Conservation (phyloP, 64 coral and sea anemone species). For the Cladopsammia gracilis region DNA sequence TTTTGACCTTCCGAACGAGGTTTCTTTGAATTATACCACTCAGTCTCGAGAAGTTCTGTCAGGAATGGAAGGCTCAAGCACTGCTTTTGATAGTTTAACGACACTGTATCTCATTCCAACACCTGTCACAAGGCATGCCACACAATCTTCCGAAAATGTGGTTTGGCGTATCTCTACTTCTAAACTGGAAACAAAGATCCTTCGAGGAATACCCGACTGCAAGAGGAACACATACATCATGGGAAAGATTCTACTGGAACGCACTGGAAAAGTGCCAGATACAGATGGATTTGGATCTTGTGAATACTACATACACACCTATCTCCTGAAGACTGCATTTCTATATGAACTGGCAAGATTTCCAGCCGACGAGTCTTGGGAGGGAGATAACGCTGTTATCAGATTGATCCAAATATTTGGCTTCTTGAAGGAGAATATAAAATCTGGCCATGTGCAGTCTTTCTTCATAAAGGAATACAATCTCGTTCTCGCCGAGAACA, state of each 20-base stretch:
- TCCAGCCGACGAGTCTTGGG: conserved; percentile 19
- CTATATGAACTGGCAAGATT: conserved; percentile 50
- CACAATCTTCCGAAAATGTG: background rate
- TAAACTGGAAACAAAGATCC: conserved; percentile 42
- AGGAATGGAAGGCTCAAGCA: background rate
- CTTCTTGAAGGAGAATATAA: conserved; percentile 18
- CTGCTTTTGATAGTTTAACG: background rate
- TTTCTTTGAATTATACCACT: background rate
- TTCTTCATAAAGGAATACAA: conserved; percentile 49
- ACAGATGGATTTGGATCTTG: conserved; percentile 17
- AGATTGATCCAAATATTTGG: conserved; percentile 27
- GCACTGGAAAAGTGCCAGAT: conserved; percentile 28
- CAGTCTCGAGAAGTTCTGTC: background rate
- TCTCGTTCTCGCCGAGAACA: conserved; percentile 33
- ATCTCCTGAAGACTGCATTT: conserved; percentile 49
- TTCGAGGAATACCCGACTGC: conserved; percentile 35
- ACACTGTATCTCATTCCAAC: conserved; percentile 24
- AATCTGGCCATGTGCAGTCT: background rate
- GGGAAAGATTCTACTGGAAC: conserved; percentile 31
- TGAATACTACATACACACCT: conserved; percentile 44
- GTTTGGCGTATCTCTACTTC: conserved; percentile 48
- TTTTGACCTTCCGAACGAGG: conserved; percentile 7
- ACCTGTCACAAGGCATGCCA: background rate
- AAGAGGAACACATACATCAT: conserved; percentile 32
- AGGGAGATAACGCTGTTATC: background rate